phyloP scores from a whole-genome alignment of 2,888 invertebrate genomes.

The Achlya flavicornis region DNA sequence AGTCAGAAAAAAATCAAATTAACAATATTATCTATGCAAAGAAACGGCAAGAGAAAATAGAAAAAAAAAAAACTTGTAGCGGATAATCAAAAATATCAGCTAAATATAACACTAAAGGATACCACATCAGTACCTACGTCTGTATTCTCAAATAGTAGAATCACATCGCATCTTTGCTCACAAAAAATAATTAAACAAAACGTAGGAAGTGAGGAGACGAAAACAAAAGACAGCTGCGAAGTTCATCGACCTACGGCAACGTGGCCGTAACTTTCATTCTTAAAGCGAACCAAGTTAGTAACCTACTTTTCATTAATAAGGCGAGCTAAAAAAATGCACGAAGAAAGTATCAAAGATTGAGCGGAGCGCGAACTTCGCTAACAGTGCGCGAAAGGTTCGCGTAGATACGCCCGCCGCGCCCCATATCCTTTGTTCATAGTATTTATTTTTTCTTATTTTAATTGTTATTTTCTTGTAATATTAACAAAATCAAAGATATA shows the following conservation, averaged over 20 bases:
- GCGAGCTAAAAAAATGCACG: conserved; percentile 83
- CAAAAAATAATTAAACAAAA: conserved; percentile 21
- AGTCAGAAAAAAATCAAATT: too few species aligned
- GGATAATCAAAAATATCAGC: too few species aligned
- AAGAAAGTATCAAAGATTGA: conserved; percentile 85
- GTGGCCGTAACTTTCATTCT: conserved; percentile 83
- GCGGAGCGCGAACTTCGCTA: conserved; percentile 79
- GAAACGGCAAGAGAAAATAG: too few species aligned
- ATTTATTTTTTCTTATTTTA: neutral
- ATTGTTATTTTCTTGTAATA: too few species aligned
- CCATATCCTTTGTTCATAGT: neutral
- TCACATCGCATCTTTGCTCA: neutral
- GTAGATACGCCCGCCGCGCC: conserved; percentile 46
- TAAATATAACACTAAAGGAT: too few species aligned
- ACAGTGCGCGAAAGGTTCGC: conserved; percentile 48
- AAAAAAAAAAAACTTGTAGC: too few species aligned
- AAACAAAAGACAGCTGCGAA: conserved; percentile 80
- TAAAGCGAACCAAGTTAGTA: conserved; percentile 82
- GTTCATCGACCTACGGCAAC: conserved; percentile 82
- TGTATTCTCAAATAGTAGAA: too few species aligned
- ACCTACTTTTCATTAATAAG: conserved; percentile 85
- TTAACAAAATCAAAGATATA: too few species aligned
- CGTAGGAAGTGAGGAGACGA: conserved; percentile 55
- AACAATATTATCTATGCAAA: neutral
- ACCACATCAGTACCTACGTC: too few species aligned